phyloP scores from a whole-genome alignment of 2,888 invertebrate genomes.

The Coelopa pilipes region DNA sequence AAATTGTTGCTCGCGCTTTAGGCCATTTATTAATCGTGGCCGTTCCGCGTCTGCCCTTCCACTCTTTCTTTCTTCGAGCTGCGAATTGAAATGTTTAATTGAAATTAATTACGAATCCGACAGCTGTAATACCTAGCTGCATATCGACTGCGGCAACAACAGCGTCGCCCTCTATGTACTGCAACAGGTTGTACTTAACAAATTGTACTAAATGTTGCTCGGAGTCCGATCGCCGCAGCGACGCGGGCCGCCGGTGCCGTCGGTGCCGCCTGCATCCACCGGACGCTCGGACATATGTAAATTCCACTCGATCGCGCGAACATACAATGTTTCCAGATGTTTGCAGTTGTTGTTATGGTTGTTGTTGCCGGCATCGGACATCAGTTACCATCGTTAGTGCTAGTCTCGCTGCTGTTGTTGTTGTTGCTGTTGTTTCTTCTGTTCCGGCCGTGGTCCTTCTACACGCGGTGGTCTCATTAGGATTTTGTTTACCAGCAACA shows the following conservation, averaged over 20 bases:
- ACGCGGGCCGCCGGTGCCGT: background rate
- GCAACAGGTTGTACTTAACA: constrained; percentile 23
- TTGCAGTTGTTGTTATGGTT: background rate
- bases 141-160: constrained; percentile 21
- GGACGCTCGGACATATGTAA: background rate
- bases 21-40: constrained; percentile 15
- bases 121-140: constrained; percentile 9
- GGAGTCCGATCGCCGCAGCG: no score
- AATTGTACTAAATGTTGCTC: constrained; percentile 27
- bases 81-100: constrained; percentile 37
- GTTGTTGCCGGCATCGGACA: background rate
- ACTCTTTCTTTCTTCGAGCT: background rate
- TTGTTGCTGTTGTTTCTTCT: background rate
- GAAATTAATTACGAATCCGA: constrained; percentile 34
- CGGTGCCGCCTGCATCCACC: constrained; percentile 10
- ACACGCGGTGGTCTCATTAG: constrained; percentile 31
- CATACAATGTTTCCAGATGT: constrained; percentile 9
- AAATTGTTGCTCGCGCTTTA: constrained; percentile 14
- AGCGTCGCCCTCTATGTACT: background rate
- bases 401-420: background rate
- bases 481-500: constrained; percentile 20
- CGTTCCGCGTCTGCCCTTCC: background rate
- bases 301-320: constrained; percentile 10
- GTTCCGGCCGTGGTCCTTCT: background rate
- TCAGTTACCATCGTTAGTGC: no score